Conservation (phyloP, 1,140 invertebrate species). For the Bombus terrestris region DNA sequence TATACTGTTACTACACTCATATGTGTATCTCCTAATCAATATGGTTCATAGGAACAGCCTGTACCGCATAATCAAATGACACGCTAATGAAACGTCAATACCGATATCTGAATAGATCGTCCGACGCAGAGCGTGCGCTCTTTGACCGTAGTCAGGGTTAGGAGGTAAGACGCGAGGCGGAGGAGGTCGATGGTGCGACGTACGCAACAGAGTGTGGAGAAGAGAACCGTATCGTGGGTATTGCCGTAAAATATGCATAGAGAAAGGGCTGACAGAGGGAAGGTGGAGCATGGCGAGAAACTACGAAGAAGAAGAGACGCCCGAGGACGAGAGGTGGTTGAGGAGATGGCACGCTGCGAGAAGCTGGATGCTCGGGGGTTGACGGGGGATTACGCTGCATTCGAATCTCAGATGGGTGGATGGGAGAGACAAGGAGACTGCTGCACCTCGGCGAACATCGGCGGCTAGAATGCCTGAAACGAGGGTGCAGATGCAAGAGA, state of each 20-base stretch:
- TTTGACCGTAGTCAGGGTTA: conserved; percentile 33
- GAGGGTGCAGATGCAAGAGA: conserved; percentile 34
- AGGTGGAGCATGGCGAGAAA: conserved; percentile 21
- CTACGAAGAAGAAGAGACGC: conserved; percentile 26
- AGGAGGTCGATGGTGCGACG: conserved; percentile 61
- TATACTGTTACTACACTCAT: too few relatives aligned
- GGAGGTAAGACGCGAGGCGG: conserved; percentile 40
- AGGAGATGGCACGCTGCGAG: too few relatives aligned
- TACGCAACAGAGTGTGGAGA: conserved; percentile 51
- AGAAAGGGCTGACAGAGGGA: conserved; percentile 44
- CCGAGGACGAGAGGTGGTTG: background rate
- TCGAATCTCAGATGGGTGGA: conserved; percentile 60
- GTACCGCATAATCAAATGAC: background rate
- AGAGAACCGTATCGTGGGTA: conserved; percentile 59
- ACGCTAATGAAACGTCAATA: conserved; percentile 24
- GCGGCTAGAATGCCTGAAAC: conserved; percentile 58
- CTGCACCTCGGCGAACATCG: conserved; percentile 56
- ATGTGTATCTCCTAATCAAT: too few relatives aligned
- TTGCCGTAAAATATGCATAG: conserved; percentile 76
- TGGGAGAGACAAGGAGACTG: conserved; percentile 53
- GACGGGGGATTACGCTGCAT: conserved; percentile 54
- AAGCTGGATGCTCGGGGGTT: background rate
- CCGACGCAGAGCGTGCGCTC: too few relatives aligned
- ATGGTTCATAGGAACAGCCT: too few relatives aligned
- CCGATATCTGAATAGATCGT: conserved; percentile 2